These are phyloP conservation scores for Clarias gariepinus DNA, from an alignment of 2,113 vertebrate genomes.

Conservation along the genomic window DNA sequence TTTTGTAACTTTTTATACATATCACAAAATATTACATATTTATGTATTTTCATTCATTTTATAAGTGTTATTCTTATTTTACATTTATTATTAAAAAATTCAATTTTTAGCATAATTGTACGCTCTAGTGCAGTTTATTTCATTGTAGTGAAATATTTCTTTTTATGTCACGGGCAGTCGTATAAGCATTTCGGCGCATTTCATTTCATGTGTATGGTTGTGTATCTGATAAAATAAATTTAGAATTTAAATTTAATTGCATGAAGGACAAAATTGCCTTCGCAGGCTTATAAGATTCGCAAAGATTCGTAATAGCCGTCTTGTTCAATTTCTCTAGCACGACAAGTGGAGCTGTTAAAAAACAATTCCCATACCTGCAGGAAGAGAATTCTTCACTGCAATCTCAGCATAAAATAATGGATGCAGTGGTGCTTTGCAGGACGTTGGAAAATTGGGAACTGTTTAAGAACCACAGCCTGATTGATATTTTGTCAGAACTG, in stretches of 20 bases:
- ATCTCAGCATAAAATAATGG: neutral
- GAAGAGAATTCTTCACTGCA: neutral
- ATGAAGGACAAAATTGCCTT: neutral
- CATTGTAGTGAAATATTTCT: too few relatives aligned
- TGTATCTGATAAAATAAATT: too few relatives aligned
- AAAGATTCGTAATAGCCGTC: neutral
- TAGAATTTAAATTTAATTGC: neutral
- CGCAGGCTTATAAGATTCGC: neutral
- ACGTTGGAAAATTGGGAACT: neutral
- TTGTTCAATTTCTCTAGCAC: neutral
- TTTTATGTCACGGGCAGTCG: too few relatives aligned
- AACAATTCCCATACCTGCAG: neutral
- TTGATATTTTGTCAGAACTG: neutral
- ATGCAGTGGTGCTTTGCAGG: neutral
- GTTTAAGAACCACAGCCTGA: neutral
- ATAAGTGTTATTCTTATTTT: too few relatives aligned
- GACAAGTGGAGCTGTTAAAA: neutral
- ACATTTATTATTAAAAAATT: too few relatives aligned
- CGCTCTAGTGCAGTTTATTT: too few relatives aligned
- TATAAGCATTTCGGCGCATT: too few relatives aligned
- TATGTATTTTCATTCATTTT: too few relatives aligned
- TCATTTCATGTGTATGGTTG: too few relatives aligned
- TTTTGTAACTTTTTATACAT: too few relatives aligned
- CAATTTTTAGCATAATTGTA: too few relatives aligned
- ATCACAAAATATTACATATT: too few relatives aligned